Conservation (phyloP, 2,888 invertebrate species). For the Aspidiotus destructor region DNA sequence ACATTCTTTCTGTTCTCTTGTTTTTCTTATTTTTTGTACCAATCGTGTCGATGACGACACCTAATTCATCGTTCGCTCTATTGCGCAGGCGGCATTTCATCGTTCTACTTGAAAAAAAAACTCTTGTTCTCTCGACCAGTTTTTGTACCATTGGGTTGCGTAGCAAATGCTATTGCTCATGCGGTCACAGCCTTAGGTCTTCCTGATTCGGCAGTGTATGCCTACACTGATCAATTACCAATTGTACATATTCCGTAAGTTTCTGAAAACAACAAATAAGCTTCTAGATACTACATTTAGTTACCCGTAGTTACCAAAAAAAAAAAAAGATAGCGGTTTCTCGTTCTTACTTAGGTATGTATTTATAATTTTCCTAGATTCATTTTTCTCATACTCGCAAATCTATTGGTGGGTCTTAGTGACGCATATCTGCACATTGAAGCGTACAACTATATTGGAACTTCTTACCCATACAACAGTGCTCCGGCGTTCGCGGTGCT, state of each 20-base stretch:
- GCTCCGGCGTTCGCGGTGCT: slow-evolving; percentile 94
- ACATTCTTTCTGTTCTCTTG: too few relatives aligned
- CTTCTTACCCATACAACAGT: slow-evolving; percentile 75
- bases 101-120: not conserved
- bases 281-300: too few relatives aligned
- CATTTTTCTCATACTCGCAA: slow-evolving; percentile 47
- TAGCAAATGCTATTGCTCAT: slow-evolving; percentile 3
- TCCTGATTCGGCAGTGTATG: slow-evolving; percentile 10
- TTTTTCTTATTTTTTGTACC: too few relatives aligned
- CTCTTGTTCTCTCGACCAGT: not conserved
- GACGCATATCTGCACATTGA: slow-evolving; percentile 96
- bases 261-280: not conserved
- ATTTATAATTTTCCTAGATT: too few relatives aligned
- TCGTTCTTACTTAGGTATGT: too few relatives aligned
- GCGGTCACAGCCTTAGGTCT: slow-evolving; percentile 16
- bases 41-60: too few relatives aligned
- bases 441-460: slow-evolving; percentile 83
- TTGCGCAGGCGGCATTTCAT: not conserved
- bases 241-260: slow-evolving; percentile 47
- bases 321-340: too few relatives aligned
- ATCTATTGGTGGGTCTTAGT: slow-evolving; percentile 84
- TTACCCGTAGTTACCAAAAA: too few relatives aligned
- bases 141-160: not conserved
- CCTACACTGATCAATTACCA: slow-evolving; percentile 14
- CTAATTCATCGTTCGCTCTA: too few relatives aligned